phyloP scores from a whole-genome alignment of 2,888 invertebrate genomes.

The Tupiocoris notatus region DNA sequence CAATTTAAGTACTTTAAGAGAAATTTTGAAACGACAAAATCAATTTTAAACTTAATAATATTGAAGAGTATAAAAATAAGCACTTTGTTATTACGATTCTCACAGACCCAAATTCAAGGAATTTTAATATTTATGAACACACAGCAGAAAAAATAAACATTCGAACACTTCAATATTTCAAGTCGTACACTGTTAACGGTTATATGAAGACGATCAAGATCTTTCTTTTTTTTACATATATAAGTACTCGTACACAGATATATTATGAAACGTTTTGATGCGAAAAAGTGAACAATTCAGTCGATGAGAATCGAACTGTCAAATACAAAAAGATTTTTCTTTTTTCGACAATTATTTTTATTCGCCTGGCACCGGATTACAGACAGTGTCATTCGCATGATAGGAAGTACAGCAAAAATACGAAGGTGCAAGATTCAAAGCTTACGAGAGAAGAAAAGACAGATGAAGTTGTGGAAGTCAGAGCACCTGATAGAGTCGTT shows the following conservation, averaged over 20 bases:
- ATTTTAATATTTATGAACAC: conserved; percentile 34
- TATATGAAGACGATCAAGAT: neutral
- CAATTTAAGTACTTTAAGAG: conserved; percentile 32
- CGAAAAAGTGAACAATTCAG: neutral
- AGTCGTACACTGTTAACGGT: neutral
- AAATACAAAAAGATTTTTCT: neutral
- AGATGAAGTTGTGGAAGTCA: too few species aligned
- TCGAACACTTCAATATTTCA: neutral
- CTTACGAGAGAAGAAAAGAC: neutral
- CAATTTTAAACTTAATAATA: conserved; percentile 14
- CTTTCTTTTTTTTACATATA: neutral
- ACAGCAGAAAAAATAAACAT: conserved; percentile 16
- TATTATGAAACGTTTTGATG: neutral
- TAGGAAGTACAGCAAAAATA: neutral
- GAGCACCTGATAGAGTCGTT: neutral
- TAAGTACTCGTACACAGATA: neutral
- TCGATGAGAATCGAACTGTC: neutral
- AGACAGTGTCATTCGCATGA: neutral
- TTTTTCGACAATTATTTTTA: neutral
- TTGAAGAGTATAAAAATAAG: conserved; percentile 38
- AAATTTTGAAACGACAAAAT: conserved; percentile 25
- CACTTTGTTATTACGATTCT: conserved; percentile 29
- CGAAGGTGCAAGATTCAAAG: too few species aligned
- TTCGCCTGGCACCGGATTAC: neutral
- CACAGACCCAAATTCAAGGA: conserved; percentile 24